These are phyloP conservation scores for Tetrax tetrax DNA, from an alignment of 2,113 vertebrate genomes.

Conservation along the genomic window DNA sequence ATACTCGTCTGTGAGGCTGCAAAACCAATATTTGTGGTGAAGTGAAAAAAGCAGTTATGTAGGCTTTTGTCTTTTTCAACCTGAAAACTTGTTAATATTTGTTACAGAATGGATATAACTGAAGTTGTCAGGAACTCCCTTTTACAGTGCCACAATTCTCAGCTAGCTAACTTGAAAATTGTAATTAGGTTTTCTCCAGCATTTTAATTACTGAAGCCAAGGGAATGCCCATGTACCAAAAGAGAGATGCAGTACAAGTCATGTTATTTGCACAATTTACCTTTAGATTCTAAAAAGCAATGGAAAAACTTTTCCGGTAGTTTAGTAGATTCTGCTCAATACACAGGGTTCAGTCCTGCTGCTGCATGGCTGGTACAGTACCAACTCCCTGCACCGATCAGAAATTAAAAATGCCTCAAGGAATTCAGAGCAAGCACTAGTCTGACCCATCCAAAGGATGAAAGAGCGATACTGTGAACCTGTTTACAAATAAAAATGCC, in stretches of 20 bases:
- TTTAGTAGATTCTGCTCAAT: background rate
- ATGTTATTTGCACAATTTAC: background rate
- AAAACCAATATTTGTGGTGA: background rate
- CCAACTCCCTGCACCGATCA: accelerated
- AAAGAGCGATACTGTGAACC: background rate
- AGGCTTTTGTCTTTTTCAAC: background rate
- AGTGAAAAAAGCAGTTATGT: background rate
- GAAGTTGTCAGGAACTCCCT: background rate
- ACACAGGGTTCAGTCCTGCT: background rate
- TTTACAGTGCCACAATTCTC: background rate
- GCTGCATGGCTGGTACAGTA: background rate
- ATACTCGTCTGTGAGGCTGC: background rate
- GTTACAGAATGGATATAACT: background rate
- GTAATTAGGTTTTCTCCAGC: background rate
- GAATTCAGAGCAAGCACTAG: background rate
- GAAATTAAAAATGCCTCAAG: background rate
- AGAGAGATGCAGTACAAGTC: background rate
- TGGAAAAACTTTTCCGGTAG: background rate
- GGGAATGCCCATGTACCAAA: accelerated
- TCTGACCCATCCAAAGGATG: background rate
- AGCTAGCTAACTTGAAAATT: background rate
- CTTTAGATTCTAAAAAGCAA: background rate
- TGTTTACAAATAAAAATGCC: background rate
- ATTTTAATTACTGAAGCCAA: background rate
- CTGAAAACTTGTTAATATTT: background rate